These are phyloP conservation scores for Quadroppia sp. DNA, from an alignment of 2,888 invertebrate species.

Conservation along the genomic window DNA sequence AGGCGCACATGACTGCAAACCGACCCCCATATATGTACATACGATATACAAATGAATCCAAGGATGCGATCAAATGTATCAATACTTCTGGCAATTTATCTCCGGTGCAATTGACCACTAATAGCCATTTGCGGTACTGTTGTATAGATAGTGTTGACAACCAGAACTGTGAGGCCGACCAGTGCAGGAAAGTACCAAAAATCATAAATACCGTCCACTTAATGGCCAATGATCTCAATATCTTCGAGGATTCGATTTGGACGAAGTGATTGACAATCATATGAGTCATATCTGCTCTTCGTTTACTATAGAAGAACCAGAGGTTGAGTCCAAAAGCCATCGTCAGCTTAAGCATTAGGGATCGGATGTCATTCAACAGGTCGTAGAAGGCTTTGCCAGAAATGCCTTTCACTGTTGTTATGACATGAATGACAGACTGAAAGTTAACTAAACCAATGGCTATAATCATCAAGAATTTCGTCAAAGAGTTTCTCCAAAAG, in stretches of 20 bases:
- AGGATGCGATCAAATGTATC: slow-evolving; percentile 37
- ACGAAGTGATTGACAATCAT: slow-evolving; percentile 30
- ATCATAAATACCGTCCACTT: slow-evolving; percentile 35
- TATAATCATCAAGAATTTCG: slow-evolving; percentile 22
- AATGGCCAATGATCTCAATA: slow-evolving; percentile 16
- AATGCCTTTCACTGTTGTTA: slow-evolving; percentile 2
- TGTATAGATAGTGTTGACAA: slow-evolving; percentile 33
- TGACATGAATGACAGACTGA: slow-evolving; percentile 20
- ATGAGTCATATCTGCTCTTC: slow-evolving; percentile 33
- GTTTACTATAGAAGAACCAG: slow-evolving; percentile 33
- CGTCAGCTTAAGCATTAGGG: slow-evolving; percentile 38
- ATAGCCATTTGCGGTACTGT: slow-evolving; percentile 36
- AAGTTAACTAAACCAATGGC: slow-evolving; percentile 37
- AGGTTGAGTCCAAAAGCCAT: slow-evolving; percentile 40
- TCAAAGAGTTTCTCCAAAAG: slow-evolving; percentile 35
- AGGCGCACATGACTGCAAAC: slow-evolving; percentile 40
- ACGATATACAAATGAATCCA: slow-evolving; percentile 40
- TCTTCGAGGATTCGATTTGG: slow-evolving; percentile 1
- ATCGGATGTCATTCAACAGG: slow-evolving; percentile 34
- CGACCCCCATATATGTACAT: slow-evolving; percentile 40
- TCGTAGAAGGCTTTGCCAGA: slow-evolving; percentile 29
- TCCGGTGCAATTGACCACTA: slow-evolving; percentile 36
- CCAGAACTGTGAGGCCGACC: slow-evolving; percentile 40
- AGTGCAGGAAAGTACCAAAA: slow-evolving; percentile 33
- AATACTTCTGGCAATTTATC: slow-evolving; percentile 34